Percentiles rank a stretch among this genome's conserved stretches.
phyloP scores from a whole-genome alignment of 2,797 vertebrate species.

The Denticeps clupeoides region DNA sequence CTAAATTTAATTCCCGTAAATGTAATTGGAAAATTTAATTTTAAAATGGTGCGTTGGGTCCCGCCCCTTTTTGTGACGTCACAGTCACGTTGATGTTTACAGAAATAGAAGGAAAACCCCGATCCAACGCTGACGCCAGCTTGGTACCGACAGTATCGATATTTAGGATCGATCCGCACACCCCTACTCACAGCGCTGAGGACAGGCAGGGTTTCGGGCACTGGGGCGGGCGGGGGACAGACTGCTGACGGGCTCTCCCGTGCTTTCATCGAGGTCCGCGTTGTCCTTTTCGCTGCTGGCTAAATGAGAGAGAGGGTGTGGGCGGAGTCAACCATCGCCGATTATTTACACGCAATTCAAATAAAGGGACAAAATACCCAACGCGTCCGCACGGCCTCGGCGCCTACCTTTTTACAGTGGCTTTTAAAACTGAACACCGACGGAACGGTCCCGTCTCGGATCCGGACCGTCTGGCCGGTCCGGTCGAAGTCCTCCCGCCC shows the following conservation, averaged over 20 bases:
- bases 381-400: not conserved
- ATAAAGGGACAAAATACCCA: not conserved
- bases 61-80: no score
- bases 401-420: conserved; percentile 14
- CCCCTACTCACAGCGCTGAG: conserved; percentile 6
- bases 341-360: not conserved
- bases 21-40: no score
- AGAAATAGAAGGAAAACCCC: no score
- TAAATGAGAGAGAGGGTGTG: not conserved
- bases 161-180: not conserved
- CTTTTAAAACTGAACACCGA: conserved; percentile 14
- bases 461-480: conserved; percentile 24
- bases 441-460: conserved; percentile 21
- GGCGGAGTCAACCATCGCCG: not conserved
- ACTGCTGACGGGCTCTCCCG: conserved; percentile 6
- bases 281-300: conserved; percentile 14
- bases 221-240: not conserved
- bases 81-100: no score
- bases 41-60: no score
- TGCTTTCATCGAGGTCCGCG: conserved; percentile 14
- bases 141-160: no score
- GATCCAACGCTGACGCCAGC: no score
- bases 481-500: conserved; percentile 21
- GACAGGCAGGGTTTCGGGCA: conserved; percentile 5
- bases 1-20: no score